phyloP scores from a whole-genome alignment of 2,888 invertebrate species.

The Odontocerum albicorne region DNA sequence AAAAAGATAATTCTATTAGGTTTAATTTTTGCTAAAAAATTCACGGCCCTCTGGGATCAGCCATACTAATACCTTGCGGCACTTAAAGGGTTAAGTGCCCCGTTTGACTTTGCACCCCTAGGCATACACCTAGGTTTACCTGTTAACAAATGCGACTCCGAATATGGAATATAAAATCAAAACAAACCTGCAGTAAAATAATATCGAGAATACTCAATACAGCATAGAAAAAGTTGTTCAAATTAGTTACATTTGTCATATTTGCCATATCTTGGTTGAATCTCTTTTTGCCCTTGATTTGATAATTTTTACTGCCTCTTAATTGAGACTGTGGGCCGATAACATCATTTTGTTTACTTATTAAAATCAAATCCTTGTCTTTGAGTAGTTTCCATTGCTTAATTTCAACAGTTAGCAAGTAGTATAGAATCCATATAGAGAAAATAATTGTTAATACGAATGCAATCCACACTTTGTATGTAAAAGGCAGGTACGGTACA shows the following conservation, averaged over 20 bases:
- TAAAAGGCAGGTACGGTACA: constrained; percentile 18
- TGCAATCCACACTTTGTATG: constrained; percentile 12
- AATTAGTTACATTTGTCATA: neutral
- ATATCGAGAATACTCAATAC: constrained; percentile 18
- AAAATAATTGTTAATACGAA: constrained; percentile 2
- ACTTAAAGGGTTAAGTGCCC: too few relatives aligned
- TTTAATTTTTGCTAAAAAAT: too few relatives aligned
- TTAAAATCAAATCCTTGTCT: neutral
- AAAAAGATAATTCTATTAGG: too few relatives aligned
- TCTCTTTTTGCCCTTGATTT: constrained; percentile 16
- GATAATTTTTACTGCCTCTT: too few relatives aligned
- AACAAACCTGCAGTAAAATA: constrained; percentile 16
- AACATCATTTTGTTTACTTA: too few relatives aligned
- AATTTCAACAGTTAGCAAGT: neutral
- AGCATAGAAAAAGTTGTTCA: constrained; percentile 6
- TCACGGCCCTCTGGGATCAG: too few relatives aligned
- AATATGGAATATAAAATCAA: too few relatives aligned
- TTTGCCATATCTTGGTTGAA: neutral
- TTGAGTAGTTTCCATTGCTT: neutral
- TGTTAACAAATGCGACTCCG: too few relatives aligned
- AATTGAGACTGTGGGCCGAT: too few relatives aligned
- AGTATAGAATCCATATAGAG: neutral
- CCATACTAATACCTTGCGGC: too few relatives aligned
- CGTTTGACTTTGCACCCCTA: too few relatives aligned
- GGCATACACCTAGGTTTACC: too few relatives aligned